Evolutionary conservation across 2,888 invertebrate genomes (phyloP).

Genomic region (Ametastegia equiseti): DNA sequence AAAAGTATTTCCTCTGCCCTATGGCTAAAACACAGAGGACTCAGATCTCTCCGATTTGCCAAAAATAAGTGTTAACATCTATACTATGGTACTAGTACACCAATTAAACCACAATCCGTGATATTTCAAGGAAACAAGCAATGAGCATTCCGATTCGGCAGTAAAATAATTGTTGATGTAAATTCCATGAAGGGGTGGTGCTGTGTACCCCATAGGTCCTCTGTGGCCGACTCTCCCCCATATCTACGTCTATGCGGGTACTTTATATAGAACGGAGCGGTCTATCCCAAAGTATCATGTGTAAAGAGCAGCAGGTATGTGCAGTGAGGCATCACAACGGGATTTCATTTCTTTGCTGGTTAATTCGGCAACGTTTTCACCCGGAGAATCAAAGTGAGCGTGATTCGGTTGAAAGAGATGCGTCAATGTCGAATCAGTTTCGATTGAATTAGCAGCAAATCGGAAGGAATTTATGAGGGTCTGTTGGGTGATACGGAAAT

Average conservation of each 20-base stretch:
- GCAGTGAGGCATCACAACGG: constrained; percentile 38
- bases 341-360: constrained; percentile 25
- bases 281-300: constrained; percentile 6
- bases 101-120: too few relatives aligned
- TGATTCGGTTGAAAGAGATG: constrained; percentile 23
- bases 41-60: too few relatives aligned
- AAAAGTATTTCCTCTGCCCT: too few relatives aligned
- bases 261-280: not conserved
- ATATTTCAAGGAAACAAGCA: too few relatives aligned
- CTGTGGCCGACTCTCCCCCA: too few relatives aligned
- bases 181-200: too few relatives aligned
- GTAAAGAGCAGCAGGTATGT: not conserved
- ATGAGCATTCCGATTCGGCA: too few relatives aligned
- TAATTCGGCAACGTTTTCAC: constrained; percentile 19
- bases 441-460: constrained; percentile 31
- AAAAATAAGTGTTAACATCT: too few relatives aligned
- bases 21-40: too few relatives aligned
- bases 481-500: not conserved
- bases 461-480: not conserved
- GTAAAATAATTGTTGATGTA: too few relatives aligned
- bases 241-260: not conserved
- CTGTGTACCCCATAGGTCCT: too few relatives aligned
- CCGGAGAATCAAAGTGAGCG: not conserved
- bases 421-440: constrained; percentile 14
- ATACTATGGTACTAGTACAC: too few relatives aligned